A percentile compares a stretch with the other conserved stretches of the same genome.
These are phyloP conservation scores for Nymphalis io DNA, from an alignment of 1,140 invertebrate species.

Conservation along the genomic window DNA sequence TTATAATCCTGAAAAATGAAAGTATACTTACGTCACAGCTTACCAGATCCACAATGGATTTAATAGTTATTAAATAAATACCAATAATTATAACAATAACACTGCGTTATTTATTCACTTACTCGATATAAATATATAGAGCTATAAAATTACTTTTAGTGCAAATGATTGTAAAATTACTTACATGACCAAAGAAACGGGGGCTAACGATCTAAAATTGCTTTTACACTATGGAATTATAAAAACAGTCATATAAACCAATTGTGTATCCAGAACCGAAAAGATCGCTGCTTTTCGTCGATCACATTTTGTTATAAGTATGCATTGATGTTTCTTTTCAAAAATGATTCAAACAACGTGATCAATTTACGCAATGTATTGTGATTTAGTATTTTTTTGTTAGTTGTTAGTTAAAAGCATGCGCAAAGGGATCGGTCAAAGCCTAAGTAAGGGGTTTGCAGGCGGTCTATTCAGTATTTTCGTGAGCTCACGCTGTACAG, in stretches of 20 bases:
- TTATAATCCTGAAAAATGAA: no score
- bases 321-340: neutral
- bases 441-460: constrained; percentile 41
- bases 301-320: neutral
- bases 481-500: constrained; percentile 31
- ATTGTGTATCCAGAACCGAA: neutral
- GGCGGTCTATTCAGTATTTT: constrained; percentile 49
- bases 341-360: neutral
- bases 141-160: constrained; percentile 6
- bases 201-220: constrained; percentile 26
- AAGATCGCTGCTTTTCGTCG: neutral
- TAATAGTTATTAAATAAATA: no score
- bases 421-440: constrained; percentile 44
- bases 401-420: constrained; percentile 37
- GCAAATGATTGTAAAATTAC: constrained; percentile 12
- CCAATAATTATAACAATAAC: no score
- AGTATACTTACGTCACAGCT: no score
- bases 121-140: no score
- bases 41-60: no score
- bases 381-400: neutral
- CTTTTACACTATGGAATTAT: constrained; percentile 10
- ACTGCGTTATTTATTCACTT: no score
- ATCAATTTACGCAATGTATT: neutral
- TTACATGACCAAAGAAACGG: constrained; percentile 16
- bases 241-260: constrained; percentile 4